These are phyloP conservation scores for Capricornis sumatraensis DNA, from an alignment of 2,113 vertebrate species.

Conservation along the genomic window DNA sequence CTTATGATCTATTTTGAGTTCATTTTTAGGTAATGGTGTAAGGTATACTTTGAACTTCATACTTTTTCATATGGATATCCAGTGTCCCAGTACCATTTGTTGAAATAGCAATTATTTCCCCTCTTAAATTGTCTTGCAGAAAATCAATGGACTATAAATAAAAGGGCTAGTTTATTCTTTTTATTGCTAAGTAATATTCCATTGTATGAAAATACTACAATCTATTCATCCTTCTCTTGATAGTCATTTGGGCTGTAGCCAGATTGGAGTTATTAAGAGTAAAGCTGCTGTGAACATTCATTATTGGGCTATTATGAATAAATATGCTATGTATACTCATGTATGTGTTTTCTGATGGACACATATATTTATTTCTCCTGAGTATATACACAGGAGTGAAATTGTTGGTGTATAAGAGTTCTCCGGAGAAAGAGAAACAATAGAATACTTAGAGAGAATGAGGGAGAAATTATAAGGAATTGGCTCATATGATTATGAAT, in stretches of 20 bases:
- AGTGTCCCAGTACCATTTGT: not conserved
- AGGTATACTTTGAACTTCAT: not conserved
- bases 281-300: not conserved
- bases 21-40: not conserved
- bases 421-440: not conserved
- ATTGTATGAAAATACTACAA: not conserved
- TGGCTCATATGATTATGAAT: not conserved
- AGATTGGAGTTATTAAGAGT: not conserved
- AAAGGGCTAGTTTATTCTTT: not conserved
- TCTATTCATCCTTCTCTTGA: not conserved
- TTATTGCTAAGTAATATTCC: conserved; percentile 7
- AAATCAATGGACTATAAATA: not conserved
- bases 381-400: not conserved
- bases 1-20: not conserved
- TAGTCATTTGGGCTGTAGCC: not conserved
- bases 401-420: not conserved
- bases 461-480: not conserved
- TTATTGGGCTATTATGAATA: not conserved
- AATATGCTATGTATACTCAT: not conserved
- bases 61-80: not conserved
- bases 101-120: not conserved
- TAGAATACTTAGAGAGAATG: not conserved
- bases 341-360: not conserved
- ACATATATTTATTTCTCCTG: not conserved
- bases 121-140: not conserved